phyloP scores from a whole-genome alignment of 2,113 vertebrate genomes.

The Poicephalus meyeri region DNA sequence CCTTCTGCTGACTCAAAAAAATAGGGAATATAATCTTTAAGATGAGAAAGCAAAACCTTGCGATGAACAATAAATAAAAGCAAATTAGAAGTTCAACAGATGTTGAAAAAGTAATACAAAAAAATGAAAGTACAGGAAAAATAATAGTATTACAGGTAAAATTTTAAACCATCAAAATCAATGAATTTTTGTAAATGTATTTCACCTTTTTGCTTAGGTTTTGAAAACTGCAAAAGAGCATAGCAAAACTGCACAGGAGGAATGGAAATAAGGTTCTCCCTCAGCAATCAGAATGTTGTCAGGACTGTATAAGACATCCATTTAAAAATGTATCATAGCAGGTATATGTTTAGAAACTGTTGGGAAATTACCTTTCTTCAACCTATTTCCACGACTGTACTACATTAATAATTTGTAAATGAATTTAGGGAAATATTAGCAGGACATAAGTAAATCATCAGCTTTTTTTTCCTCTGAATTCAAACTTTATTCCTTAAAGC shows the following conservation, averaged over 20 bases:
- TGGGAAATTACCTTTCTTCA: not conserved
- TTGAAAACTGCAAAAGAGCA: not conserved
- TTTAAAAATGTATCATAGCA: not conserved
- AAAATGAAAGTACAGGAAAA: not conserved
- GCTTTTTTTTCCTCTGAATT: not conserved
- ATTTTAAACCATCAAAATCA: not conserved
- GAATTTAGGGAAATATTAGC: not conserved
- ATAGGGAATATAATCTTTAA: not conserved
- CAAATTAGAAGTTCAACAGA: not conserved
- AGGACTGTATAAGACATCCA: not conserved
- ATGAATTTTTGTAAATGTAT: not conserved
- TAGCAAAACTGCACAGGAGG: not conserved
- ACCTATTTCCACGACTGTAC: not conserved
- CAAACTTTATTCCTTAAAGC: slow-evolving; percentile 7
- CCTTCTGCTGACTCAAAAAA: not conserved
- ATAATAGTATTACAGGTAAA: not conserved
- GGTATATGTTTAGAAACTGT: not conserved
- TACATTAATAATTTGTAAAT: not conserved
- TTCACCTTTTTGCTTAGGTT: not conserved
- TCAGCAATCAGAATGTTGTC: not conserved
- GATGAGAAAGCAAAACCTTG: not conserved
- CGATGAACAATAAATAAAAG: not conserved
- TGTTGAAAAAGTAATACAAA: not conserved
- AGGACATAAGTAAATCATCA: not conserved
- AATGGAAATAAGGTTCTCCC: not conserved